A percentile compares a stretch with the other conserved stretches of the same genome.
Evolutionary conservation across 2,888 invertebrate genomes (phyloP).

Genomic region (Branchellion lobata): DNA sequence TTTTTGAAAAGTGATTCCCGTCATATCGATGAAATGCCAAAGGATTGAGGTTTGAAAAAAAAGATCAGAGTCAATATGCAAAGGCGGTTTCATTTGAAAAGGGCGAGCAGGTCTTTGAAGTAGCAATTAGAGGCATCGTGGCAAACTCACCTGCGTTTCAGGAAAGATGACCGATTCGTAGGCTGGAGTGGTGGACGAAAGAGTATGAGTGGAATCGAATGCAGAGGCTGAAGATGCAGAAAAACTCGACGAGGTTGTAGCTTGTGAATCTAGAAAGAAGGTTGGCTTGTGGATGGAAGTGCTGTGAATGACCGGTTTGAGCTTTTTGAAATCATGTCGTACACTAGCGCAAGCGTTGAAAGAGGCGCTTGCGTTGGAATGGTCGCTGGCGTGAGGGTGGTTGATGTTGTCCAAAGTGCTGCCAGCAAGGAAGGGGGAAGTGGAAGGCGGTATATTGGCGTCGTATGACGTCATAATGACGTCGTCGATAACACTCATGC

Average conservation of each 20-base stretch:
- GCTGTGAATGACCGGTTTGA: constrained; percentile 59
- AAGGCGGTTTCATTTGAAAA: too few species aligned
- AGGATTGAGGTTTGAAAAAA: too few species aligned
- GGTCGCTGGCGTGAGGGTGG: background rate
- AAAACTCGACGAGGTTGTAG: background rate
- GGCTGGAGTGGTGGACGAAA: too few species aligned
- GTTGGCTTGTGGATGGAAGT: constrained; percentile 53
- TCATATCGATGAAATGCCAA: too few species aligned
- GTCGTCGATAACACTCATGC: constrained; percentile 71
- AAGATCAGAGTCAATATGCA: too few species aligned
- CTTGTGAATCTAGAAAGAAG: background rate
- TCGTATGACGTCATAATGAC: constrained; percentile 46
- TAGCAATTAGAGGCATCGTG: too few species aligned
- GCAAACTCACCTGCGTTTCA: constrained; percentile 30
- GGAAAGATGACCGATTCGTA: constrained; percentile 22
- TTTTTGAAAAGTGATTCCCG: too few species aligned
- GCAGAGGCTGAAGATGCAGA: background rate
- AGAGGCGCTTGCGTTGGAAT: too few species aligned
- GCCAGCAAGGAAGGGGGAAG: too few species aligned
- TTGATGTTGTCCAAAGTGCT: background rate
- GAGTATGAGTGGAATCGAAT: too few species aligned
- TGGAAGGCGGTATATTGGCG: background rate
- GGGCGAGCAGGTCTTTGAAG: too few species aligned
- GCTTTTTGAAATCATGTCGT: constrained; percentile 57
- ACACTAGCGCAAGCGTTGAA: constrained; percentile 54